Base-by-base conservation (phyloP, 2,888 invertebrate species). In the Merodon equestris region DNA sequence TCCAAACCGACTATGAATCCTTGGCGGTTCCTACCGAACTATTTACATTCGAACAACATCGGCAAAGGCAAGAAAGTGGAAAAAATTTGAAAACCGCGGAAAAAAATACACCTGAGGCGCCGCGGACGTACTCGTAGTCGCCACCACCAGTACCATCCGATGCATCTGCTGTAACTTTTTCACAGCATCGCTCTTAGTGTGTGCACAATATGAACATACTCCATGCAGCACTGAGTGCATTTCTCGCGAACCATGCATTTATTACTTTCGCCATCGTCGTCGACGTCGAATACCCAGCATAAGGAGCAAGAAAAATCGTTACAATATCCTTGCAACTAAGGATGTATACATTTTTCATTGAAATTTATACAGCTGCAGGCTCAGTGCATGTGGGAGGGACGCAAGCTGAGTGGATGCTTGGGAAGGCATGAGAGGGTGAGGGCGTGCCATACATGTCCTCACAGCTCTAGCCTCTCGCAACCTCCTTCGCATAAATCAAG, bases 221-320 rank as follows among this genome's bases (percentile, higher is more conserved):
- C 34, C 12, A 83, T 12, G 10, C 15, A 67, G 68, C 73, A 64
- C 36, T 36, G 44, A 48, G 42, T 45, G 57, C 57, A 77, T 57
- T 72, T 71, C 60, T 73, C 48, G 53, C 47, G 42, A 27, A 72
- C 50, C 54, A 36, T 72, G 72, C 77, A 79, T 73, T 79, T 79
- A 79, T 63, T 63, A 79, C 77, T 67, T 58, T 73, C 63, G 73
- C 53, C 61, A 38, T 48, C 40, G 27, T 27, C 27, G 27, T 4
- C 7, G 27, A 27, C 7, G 40, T 40, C 40, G 40, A 27, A 40
- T n/a, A n/a, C n/a, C n/a, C n/a, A n/a, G n/a, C n/a, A 53, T 61
- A 57, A 70, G 53, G 48, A 56, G 42, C n/a, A 40, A 56, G 53
- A 68, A 68, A 60, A 48, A 61, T 67, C 67, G 67, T 58, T 63